Evolutionary conservation across 2,888 invertebrate genomes (phyloP).

Genomic region (Tachystola acroxantha): DNA sequence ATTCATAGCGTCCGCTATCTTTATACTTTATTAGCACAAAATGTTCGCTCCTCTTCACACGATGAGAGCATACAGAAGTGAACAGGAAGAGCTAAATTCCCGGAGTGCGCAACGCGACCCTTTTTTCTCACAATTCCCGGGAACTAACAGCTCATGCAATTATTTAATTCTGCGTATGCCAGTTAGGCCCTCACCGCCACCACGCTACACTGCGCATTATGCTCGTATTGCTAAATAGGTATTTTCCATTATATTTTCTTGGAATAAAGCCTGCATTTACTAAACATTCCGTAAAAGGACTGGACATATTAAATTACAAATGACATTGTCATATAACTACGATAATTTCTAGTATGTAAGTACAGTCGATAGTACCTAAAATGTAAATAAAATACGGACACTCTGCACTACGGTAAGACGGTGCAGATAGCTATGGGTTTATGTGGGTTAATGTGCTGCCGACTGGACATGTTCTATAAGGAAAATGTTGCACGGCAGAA

Average conservation of each 20-base stretch:
- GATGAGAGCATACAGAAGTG: slow-evolving; percentile 10
- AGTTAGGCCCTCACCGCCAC: slow-evolving; percentile 19
- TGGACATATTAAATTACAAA: slow-evolving; percentile 1
- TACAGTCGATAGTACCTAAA: no score
- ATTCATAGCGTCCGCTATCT: no score
- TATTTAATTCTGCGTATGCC: slow-evolving; percentile 39
- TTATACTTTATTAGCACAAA: no score
- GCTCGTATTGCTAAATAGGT: background rate
- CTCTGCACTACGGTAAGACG: no score
- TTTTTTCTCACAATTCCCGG: slow-evolving; percentile 32
- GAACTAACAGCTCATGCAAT: slow-evolving; percentile 39
- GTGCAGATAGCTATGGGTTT: no score
- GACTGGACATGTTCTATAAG: no score
- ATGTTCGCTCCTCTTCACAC: background rate
- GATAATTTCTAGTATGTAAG: slow-evolving; percentile 5
- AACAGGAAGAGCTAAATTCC: slow-evolving; percentile 22
- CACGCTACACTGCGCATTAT: slow-evolving; percentile 11
- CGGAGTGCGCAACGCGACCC: slow-evolving; percentile 23
- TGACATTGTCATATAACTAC: slow-evolving; percentile 3
- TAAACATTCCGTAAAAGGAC: slow-evolving; percentile 3
- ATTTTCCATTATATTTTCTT: slow-evolving; percentile 1
- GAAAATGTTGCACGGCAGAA: slow-evolving; percentile 8
- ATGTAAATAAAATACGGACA: no score
- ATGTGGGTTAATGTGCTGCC: no score
- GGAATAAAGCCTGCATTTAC: slow-evolving; percentile 4